Evolutionary conservation across 2,888 invertebrate species (phyloP).

Genomic region (Hofmannophila pseudospretella): DNA sequence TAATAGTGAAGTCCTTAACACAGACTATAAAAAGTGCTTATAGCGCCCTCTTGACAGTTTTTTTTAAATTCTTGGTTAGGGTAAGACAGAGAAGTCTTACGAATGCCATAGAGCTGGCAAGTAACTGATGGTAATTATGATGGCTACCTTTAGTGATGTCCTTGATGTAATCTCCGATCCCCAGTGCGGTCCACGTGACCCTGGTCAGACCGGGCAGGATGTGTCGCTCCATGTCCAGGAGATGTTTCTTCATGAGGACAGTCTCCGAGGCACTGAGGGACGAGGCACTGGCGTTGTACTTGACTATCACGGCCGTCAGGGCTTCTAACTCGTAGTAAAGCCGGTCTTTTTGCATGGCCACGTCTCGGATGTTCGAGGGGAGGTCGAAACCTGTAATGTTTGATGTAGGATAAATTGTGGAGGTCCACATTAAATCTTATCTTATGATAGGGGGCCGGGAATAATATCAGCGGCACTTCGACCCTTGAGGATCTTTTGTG

Average conservation of each 20-base stretch:
- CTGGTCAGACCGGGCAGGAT: conserved; percentile 89
- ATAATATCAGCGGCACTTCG: too few relatives aligned
- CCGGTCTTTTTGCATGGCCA: conserved; percentile 79
- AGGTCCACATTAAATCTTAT: too few relatives aligned
- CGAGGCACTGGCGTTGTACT: conserved; percentile 81
- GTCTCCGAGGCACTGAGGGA: conserved; percentile 85
- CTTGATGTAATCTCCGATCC: conserved; percentile 84
- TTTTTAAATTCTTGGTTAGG: too few relatives aligned
- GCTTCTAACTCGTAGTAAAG: conserved; percentile 82
- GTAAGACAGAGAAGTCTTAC: too few relatives aligned
- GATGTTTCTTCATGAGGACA: conserved; percentile 81
- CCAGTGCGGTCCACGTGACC: conserved; percentile 91
- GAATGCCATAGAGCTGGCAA: too few relatives aligned
- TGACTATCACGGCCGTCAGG: conserved; percentile 75
- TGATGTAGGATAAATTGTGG: too few relatives aligned
- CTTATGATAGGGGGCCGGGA: too few relatives aligned
- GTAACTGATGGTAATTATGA: too few relatives aligned
- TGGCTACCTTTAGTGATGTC: conserved; percentile 69
- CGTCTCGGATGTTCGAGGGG: conserved; percentile 69
- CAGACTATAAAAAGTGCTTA: too few relatives aligned
- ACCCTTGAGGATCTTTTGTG: too few relatives aligned
- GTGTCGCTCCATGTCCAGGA: conserved; percentile 84
- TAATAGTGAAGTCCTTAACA: too few relatives aligned
- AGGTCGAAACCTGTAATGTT: conserved; percentile 50
- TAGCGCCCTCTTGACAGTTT: too few relatives aligned